phyloP scores from a whole-genome alignment of 2,797 vertebrate species.

The Anguilla megastoma region DNA sequence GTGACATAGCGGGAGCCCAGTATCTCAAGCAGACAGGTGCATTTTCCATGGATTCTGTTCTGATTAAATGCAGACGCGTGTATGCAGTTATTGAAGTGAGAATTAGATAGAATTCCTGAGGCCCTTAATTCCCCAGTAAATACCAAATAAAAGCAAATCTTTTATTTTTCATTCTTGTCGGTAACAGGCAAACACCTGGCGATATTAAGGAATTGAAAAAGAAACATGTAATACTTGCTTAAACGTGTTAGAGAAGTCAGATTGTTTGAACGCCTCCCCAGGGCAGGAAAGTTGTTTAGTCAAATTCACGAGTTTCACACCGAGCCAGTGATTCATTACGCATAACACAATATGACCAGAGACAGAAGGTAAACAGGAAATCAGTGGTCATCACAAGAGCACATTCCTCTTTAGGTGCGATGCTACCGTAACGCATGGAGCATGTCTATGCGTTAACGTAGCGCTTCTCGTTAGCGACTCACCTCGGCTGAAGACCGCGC shows the following conservation, averaged over 20 bases:
- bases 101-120: not conserved
- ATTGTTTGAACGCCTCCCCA: not conserved
- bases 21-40: not conserved
- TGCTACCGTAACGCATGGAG: not conserved
- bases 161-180: not conserved
- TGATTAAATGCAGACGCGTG: not conserved
- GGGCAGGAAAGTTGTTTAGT: not conserved
- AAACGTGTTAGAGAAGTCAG: not conserved
- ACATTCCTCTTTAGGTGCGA: not conserved
- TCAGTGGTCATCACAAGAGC: not conserved
- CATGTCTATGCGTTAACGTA: not conserved
- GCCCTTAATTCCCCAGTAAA: not conserved
- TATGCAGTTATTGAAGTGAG: not conserved
- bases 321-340: not conserved
- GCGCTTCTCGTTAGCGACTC: slow-evolving; percentile 26
- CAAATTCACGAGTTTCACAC: not conserved
- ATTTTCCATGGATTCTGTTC: not conserved
- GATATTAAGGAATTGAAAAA: not conserved
- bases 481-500: slow-evolving; percentile 97
- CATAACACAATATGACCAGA: not conserved
- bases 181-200: not conserved
- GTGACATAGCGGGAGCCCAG: not conserved
- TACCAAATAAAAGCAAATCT: not conserved
- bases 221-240: not conserved
- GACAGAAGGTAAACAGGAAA: not conserved